These are phyloP conservation scores for Thinocorus orbignyianus DNA, from an alignment of 2,113 vertebrate genomes.

Conservation along the genomic window DNA sequence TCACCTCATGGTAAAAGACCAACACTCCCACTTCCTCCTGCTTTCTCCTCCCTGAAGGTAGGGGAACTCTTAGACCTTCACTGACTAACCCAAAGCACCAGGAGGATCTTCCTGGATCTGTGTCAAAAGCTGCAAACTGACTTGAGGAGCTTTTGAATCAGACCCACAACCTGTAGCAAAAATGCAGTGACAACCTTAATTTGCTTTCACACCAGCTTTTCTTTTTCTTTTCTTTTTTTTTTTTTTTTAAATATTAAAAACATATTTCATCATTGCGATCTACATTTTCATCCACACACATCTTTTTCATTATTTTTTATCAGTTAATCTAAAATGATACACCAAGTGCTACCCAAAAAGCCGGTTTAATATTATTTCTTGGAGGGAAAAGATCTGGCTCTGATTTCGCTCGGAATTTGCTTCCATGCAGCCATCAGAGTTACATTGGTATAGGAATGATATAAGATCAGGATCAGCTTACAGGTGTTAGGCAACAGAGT, in stretches of 20 bases:
- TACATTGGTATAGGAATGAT: not conserved
- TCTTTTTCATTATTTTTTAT: slow-evolving; percentile 55
- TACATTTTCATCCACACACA: slow-evolving; percentile 14
- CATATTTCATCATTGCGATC: not conserved
- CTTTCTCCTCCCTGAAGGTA: not conserved
- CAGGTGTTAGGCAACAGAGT: not conserved
- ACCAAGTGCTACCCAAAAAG: slow-evolving; percentile 53
- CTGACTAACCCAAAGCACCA: not conserved
- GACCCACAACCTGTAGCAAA: not conserved
- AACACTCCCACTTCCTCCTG: not conserved
- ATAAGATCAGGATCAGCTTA: slow-evolving; percentile 6
- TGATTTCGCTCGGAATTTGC: not conserved
- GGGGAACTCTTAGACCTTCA: not conserved
- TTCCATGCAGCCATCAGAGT: not conserved
- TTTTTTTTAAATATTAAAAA: slow-evolving; percentile 3
- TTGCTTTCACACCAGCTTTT: not conserved
- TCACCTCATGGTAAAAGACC: not conserved
- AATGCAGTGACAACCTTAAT: not conserved
- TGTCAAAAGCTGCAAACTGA: not conserved
- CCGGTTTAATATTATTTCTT: slow-evolving; percentile 29
- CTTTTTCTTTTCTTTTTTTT: too few species aligned
- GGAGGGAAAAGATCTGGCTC: not conserved
- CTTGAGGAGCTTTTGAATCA: not conserved
- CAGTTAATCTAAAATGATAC: slow-evolving; percentile 53
- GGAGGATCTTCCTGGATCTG: not conserved